Conservation (phyloP, 2,797 vertebrate genomes). For the Tokudaia tokunoshimensis region DNA sequence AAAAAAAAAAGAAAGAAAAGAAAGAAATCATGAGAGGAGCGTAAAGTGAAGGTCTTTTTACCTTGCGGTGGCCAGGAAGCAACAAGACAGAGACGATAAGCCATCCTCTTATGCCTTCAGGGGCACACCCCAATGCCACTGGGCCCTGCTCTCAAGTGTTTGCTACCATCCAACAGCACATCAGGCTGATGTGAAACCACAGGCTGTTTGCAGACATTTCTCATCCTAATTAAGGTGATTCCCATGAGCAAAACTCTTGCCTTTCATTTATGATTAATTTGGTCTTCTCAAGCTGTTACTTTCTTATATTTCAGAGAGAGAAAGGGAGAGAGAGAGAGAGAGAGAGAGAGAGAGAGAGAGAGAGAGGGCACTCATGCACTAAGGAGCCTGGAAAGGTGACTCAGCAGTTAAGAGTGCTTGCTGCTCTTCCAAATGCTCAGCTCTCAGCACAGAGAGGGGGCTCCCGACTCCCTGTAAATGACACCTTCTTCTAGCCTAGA, state of each 20-base stretch:
- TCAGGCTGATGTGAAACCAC: not conserved
- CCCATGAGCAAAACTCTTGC: not conserved
- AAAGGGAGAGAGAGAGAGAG: not conserved
- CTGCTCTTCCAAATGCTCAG: not conserved
- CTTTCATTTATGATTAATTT: not conserved
- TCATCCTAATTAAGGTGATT: not conserved
- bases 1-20: not conserved
- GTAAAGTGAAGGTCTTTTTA: not conserved
- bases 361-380: too few species aligned
- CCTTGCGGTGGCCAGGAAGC: not conserved
- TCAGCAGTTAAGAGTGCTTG: not conserved
- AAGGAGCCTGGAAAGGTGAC: not conserved
- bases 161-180: not conserved
- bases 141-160: too few species aligned
- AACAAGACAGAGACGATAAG: not conserved
- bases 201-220: not conserved
- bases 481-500: not conserved
- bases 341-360: not conserved
- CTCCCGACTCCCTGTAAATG: not conserved
- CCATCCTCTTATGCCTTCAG: too few species aligned
- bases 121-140: not conserved
- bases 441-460: not conserved
- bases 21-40: not conserved
- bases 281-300: not conserved
- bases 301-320: not conserved